phyloP scores from a whole-genome alignment of 2,888 invertebrate genomes.

The Clanis bilineata region DNA sequence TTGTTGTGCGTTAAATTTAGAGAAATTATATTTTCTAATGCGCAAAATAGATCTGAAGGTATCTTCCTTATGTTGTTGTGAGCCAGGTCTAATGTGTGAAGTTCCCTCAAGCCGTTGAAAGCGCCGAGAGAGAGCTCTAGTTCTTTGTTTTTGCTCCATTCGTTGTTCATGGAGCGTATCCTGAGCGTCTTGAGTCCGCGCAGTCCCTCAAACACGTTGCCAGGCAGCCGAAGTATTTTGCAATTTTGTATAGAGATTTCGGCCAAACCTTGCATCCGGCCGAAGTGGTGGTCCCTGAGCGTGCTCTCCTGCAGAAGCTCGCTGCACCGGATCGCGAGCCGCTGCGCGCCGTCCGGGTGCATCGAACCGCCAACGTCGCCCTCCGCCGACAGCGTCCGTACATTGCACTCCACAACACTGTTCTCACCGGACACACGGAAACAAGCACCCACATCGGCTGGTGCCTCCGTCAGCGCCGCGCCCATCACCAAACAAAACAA shows the following conservation, averaged over 20 bases:
- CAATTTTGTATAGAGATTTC: constrained; percentile 89
- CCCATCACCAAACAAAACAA: constrained; percentile 80
- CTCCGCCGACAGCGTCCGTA: constrained; percentile 87
- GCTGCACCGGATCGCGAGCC: constrained; percentile 88
- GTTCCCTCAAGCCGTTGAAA: constrained; percentile 89
- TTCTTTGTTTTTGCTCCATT: constrained; percentile 87
- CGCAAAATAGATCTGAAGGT: constrained; percentile 91
- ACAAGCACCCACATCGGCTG: constrained; percentile 71
- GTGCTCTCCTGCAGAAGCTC: constrained; percentile 84
- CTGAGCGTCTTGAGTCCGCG: constrained; percentile 89
- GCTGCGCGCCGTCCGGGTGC: constrained; percentile 87
- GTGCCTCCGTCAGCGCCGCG: constrained; percentile 78
- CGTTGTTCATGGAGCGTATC: constrained; percentile 89
- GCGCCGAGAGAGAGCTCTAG: constrained; percentile 88
- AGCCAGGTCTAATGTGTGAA: constrained; percentile 89
- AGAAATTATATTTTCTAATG: constrained; percentile 89
- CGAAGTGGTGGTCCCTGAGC: constrained; percentile 87
- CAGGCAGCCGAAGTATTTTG: constrained; percentile 89
- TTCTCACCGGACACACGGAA: constrained; percentile 68
- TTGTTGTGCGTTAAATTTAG: constrained; percentile 93
- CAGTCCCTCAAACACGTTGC: constrained; percentile 90
- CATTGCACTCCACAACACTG: constrained; percentile 82
- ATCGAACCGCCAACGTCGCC: constrained; percentile 84
- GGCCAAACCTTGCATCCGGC: constrained; percentile 88
- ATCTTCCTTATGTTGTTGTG: constrained; percentile 91